phyloP scores from a whole-genome alignment of 2,113 vertebrate species.

The Macroglossus sobrinus region DNA sequence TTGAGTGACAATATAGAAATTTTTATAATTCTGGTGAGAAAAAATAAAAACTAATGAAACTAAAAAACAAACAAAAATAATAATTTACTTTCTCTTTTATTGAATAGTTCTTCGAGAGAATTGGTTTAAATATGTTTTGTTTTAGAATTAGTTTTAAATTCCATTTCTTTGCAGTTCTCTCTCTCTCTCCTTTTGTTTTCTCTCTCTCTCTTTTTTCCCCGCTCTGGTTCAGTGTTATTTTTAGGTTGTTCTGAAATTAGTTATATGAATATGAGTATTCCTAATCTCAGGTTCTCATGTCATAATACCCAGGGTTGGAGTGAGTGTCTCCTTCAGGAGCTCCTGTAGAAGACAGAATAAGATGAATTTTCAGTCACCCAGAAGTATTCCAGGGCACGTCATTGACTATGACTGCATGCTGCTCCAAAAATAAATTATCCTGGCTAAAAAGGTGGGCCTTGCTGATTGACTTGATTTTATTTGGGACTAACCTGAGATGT shows the following conservation, averaged over 20 bases:
- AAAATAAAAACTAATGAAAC: not conserved
- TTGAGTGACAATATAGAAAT: not conserved
- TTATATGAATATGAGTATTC: accelerated
- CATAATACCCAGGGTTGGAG: accelerated
- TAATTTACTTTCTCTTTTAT: not conserved
- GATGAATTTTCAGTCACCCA: accelerated
- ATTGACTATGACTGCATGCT: accelerated
- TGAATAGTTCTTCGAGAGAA: not conserved
- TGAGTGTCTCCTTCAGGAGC: accelerated
- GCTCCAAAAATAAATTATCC: not conserved
- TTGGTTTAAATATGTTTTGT: not conserved
- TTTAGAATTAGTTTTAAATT: not conserved
- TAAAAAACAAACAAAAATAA: not conserved
- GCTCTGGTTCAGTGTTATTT: not conserved
- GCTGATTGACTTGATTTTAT: not conserved
- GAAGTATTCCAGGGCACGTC: accelerated
- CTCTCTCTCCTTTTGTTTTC: not conserved
- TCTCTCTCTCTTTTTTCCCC: not conserved
- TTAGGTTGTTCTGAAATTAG: not conserved
- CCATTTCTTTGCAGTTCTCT: not conserved
- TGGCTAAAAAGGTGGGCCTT: accelerated
- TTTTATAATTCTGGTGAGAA: not conserved
- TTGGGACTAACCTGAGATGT: not conserved
- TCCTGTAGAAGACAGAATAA: not conserved
- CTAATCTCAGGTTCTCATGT: not conserved